Percentiles rank a stretch among this genome's conserved stretches.
Evolutionary conservation across 2,797 vertebrate genomes (phyloP).

Genomic region (Acrossocheilus wenchowensis): DNA sequence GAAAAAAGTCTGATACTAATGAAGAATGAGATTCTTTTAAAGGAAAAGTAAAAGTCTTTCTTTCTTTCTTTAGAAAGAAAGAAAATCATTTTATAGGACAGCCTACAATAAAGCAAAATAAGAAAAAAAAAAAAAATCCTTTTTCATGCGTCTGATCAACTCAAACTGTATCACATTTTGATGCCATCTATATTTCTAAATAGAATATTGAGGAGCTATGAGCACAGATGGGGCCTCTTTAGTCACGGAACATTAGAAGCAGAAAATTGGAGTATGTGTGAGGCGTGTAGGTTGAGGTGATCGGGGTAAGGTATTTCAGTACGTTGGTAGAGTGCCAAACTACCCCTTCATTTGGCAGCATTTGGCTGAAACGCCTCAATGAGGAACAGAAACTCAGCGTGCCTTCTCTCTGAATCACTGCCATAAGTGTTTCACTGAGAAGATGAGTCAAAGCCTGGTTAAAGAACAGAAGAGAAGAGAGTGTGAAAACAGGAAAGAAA

Average conservation of each 20-base stretch:
- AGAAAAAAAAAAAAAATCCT: neutral
- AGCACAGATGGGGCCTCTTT: constrained; percentile 55
- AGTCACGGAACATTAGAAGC: constrained; percentile 55
- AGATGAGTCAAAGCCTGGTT: constrained; percentile 71
- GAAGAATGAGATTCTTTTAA: neutral
- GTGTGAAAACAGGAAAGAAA: constrained; percentile 14
- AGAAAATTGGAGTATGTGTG: constrained; percentile 45
- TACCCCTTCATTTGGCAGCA: constrained; percentile 56
- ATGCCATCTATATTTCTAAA: constrained; percentile 56
- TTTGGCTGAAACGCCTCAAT: constrained; percentile 61
- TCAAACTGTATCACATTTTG: constrained; percentile 31
- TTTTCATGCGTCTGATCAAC: constrained; percentile 35
- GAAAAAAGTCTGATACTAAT: neutral
- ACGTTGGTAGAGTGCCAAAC: constrained; percentile 44
- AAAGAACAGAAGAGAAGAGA: constrained; percentile 59
- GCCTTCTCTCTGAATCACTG: constrained; percentile 69
- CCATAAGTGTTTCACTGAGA: constrained; percentile 67
- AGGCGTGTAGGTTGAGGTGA: constrained; percentile 57
- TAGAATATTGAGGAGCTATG: constrained; percentile 36
- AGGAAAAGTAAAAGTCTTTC: neutral
- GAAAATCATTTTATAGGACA: neutral
- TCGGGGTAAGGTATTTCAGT: constrained; percentile 49
- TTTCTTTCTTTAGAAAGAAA: neutral
- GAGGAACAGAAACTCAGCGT: constrained; percentile 61
- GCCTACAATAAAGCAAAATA: neutral